Conservation (phyloP, 2,113 vertebrate genomes). For the Lamprologus ornatipinnis region DNA sequence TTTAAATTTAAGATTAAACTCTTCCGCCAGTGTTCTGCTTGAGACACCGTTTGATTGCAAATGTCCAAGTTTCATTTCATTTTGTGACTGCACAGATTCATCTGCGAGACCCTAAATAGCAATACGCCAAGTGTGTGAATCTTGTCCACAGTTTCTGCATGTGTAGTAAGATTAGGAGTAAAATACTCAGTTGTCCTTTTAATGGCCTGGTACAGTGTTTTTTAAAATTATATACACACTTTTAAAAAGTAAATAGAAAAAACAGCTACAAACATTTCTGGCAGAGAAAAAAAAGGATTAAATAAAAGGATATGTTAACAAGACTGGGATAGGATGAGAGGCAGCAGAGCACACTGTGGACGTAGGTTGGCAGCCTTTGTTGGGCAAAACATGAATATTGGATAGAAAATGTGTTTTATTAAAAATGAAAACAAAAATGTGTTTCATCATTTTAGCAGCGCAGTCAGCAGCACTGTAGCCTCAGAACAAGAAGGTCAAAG, state of each 20-base stretch:
- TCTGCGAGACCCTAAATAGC: fast-evolving
- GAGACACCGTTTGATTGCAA: background rate
- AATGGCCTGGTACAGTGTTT: background rate
- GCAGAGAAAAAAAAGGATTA: background rate
- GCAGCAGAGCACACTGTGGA: background rate
- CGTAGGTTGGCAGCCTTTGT: background rate
- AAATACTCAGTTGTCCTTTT: fast-evolving
- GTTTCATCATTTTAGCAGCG: background rate
- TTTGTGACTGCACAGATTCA: background rate
- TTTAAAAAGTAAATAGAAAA: background rate
- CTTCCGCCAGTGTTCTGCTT: fast-evolving
- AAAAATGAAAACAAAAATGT: background rate
- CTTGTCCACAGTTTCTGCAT: background rate
- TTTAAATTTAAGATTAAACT: background rate
- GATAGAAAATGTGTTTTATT: background rate
- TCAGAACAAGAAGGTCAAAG: background rate
- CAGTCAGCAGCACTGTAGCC: background rate
- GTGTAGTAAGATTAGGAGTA: fast-evolving
- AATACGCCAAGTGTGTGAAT: fast-evolving
- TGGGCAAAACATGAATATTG: background rate
- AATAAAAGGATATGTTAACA: background rate
- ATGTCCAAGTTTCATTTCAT: background rate
- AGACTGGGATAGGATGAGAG: background rate
- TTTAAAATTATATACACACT: background rate
- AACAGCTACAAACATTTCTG: background rate